Evolutionary conservation across 1,140 invertebrate genomes (phyloP).

Genomic region (Drosophila ogumai): DNA sequence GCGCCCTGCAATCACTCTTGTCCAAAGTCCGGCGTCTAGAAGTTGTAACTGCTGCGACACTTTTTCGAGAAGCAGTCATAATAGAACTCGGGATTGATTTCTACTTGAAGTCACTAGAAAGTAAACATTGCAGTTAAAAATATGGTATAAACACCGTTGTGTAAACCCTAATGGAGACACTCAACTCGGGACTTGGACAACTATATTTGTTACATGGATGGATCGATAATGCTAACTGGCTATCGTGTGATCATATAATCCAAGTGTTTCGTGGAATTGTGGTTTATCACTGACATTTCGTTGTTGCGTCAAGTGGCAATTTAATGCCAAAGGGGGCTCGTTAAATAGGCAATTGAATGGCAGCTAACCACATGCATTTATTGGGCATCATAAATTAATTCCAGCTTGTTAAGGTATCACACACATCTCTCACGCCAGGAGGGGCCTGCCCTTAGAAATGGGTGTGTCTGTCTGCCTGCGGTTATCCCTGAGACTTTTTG

Average conservation of each 20-base stretch:
- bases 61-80: conserved; percentile 26
- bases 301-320: conserved; percentile 20
- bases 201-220: neutral
- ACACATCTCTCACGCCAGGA: conserved; percentile 5
- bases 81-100: conserved; percentile 6
- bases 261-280: conserved; percentile 37
- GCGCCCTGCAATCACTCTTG: conserved; percentile 23
- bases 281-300: conserved; percentile 38
- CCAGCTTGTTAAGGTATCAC: conserved; percentile 17
- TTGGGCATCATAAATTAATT: conserved; percentile 45
- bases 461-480: conserved; percentile 41
- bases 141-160: conserved; percentile 20
- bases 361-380: conserved; percentile 17
- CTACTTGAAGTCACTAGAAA: neutral
- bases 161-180: neutral
- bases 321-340: conserved; percentile 32
- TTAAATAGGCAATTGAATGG: conserved; percentile 39
- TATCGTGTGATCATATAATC: conserved; percentile 16
- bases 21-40: conserved; percentile 45
- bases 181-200: conserved; percentile 1
- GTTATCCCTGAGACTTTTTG: conserved; percentile 2
- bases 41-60: conserved; percentile 27
- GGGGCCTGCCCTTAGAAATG: conserved; percentile 36
- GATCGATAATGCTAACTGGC: conserved; percentile 8
- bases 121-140: conserved; percentile 8